Conservation (phyloP, 2,797 vertebrate species). For the Poecile montanus region DNA sequence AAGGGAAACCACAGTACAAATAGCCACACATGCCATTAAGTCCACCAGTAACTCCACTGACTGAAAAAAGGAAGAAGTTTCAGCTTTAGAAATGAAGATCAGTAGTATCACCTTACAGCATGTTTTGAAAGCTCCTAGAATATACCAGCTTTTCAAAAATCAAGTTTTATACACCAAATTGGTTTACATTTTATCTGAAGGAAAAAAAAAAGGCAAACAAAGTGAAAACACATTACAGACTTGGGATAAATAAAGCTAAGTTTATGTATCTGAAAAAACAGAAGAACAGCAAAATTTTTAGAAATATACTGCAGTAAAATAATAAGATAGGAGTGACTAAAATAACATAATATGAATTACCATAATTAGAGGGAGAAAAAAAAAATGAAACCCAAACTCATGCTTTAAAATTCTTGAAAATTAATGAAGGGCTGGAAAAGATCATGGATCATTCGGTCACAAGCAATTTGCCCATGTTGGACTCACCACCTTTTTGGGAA, state of each 20-base stretch:
- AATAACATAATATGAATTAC: fast-evolving
- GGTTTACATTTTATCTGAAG: neutral
- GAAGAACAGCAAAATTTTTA: neutral
- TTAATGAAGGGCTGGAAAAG: neutral
- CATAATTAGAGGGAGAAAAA: neutral
- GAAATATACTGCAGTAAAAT: neutral
- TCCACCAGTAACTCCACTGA: neutral
- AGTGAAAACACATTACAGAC: neutral
- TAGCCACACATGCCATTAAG: neutral
- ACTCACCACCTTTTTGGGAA: neutral
- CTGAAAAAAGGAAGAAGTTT: neutral
- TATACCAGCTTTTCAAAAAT: neutral
- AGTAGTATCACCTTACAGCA: neutral
- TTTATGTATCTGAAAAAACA: neutral
- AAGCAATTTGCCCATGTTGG: neutral
- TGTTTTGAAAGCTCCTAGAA: neutral
- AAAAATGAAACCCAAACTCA: neutral
- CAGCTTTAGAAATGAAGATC: neutral
- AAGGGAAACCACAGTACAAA: constrained; percentile 22
- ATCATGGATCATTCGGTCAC: neutral
- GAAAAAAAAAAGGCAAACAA: neutral
- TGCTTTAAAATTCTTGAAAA: neutral
- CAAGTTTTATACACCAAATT: neutral
- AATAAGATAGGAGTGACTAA: neutral
- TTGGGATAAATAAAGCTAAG: neutral